Evolutionary conservation across 2,113 vertebrate genomes (phyloP), one percentile per base, ranked within the genome.

Genomic region (Grammomys dolichurus): DNA sequence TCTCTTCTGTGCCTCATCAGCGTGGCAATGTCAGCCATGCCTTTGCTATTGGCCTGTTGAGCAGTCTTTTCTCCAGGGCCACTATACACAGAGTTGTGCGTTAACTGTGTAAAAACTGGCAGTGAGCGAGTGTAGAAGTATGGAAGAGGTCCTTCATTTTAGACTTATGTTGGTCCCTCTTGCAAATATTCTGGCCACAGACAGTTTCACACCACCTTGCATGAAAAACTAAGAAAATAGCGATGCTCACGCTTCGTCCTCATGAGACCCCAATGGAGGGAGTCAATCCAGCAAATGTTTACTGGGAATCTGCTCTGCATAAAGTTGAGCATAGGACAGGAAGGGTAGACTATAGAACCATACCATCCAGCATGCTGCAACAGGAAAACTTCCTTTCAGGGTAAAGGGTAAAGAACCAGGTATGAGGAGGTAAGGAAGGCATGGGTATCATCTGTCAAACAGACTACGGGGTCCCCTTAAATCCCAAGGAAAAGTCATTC

Each of bases 201-300:
- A n/a, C 4, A 1, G 63, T 3, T 72, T 31, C 40, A 48, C 2
- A 28, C 33, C 33, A 14, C 28, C 51, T 40, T 28, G 14, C 13
- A 10, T 1, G 9, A 26, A 31, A 9, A 48, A 20, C 8, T 33
- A 36, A 65, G 90, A 82, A 89, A 36, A 63, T 46, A 17, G 5
- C 0, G 14, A 36, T 0, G 3, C 13, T 11, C 6, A 24, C 33
- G 12, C 0, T 13, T 0, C 24, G 46, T 17, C 58, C 67, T 65
- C 5, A 0, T 0, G 0, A 31, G 17, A 63, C 26, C 20, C 0
- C 0, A 5, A 4, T 8, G 1, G 13, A 0, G 20, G 28, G 1
- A 19, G 33, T 26, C 13, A 2, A 5, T 3, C n/a, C 9, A 5
- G 77, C 33, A 36, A 13, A 36, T 11, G 0, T 12, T 82, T 17